These are phyloP conservation scores for Solea senegalensis DNA, from an alignment of 2,113 vertebrate species.

Conservation along the genomic window DNA sequence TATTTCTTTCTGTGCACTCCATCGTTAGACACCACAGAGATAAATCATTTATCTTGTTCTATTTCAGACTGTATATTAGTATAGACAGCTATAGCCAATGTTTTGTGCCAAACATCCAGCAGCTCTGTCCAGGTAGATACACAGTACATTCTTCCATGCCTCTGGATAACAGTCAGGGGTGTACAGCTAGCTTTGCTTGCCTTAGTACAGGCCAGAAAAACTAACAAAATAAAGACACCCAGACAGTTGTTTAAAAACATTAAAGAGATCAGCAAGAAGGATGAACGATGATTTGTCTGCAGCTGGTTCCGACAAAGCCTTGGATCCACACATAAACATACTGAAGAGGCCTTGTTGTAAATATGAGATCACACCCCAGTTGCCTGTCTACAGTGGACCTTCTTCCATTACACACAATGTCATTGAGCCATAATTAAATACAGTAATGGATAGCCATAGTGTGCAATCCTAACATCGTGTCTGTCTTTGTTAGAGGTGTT, in stretches of 20 bases:
- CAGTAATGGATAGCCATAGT: conserved; percentile 21
- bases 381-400: conserved; percentile 5
- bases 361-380: conserved; percentile 22
- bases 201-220: conserved; percentile 5
- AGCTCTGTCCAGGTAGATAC: conserved; percentile 18
- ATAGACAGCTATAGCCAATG: conserved; percentile 1
- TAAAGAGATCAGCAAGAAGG: conserved; percentile 12
- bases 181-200: not conserved
- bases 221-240: conserved; percentile 18
- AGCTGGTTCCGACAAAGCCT: conserved; percentile 32
- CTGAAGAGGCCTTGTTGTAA: conserved; percentile 26
- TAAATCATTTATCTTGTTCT: conserved; percentile 5
- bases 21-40: conserved; percentile 1
- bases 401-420: conserved; percentile 8
- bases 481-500: conserved; percentile 46
- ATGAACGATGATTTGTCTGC: conserved; percentile 9
- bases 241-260: conserved; percentile 6
- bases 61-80: conserved; percentile 5
- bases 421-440: conserved; percentile 18
- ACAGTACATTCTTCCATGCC: conserved; percentile 1
- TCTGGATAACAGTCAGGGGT: conserved; percentile 14
- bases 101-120: conserved; percentile 5
- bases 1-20: not conserved
- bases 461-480: conserved; percentile 32
- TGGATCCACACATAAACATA: conserved; percentile 4